Percentiles rank a stretch among this genome's conserved stretches.
phyloP scores from a whole-genome alignment of 1,140 invertebrate genomes.

The Cotesia typhae region DNA sequence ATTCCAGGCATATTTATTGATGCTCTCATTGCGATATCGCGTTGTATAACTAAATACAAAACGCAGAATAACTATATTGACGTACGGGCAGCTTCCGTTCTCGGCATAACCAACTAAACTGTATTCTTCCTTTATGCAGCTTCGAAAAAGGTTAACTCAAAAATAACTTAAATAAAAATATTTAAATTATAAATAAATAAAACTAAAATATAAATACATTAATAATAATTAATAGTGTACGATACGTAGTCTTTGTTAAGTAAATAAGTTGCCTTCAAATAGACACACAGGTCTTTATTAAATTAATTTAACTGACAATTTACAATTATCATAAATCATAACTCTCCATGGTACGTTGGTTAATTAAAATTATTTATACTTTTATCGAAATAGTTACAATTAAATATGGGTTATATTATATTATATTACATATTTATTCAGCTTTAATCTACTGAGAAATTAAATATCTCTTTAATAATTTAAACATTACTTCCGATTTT shows the following conservation, averaged over 20 bases:
- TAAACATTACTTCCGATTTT: no score
- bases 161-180: no score
- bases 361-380: background rate
- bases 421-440: no score
- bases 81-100: constrained; percentile 41
- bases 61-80: constrained; percentile 27
- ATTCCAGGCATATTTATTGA: constrained; percentile 42
- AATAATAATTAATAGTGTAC: background rate
- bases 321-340: background rate
- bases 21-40: constrained; percentile 47
- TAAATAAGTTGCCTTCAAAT: constrained; percentile 3
- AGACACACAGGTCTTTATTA: background rate
- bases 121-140: constrained; percentile 33
- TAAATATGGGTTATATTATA: background rate
- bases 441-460: no score
- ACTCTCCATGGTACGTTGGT: constrained; percentile 33
- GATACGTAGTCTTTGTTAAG: constrained; percentile 10
- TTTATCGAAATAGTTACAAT: background rate
- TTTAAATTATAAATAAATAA: no score
- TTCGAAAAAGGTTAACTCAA: background rate
- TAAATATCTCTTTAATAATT: no score
- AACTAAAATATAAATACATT: background rate
- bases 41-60: background rate
- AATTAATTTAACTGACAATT: constrained; percentile 12
- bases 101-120: constrained; percentile 42